Conservation (phyloP, 2,888 invertebrate genomes). For the Scelioninae gen. 2 region DNA sequence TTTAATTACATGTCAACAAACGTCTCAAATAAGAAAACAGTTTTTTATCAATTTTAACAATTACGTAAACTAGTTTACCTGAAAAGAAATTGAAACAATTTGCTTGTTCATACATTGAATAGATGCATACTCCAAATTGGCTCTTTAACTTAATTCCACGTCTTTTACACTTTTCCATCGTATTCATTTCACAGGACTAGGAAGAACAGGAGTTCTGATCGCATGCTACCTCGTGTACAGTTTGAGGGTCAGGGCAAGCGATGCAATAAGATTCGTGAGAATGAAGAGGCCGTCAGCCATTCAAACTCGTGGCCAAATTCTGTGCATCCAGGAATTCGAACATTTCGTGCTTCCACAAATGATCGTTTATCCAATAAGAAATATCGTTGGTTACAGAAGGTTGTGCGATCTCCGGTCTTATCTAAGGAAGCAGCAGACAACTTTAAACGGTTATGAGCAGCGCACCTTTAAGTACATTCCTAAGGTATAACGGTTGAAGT, state of each 20-base stretch:
- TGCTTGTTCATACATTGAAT: no score
- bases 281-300: constrained; percentile 86
- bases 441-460: constrained; percentile 87
- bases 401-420: constrained; percentile 80
- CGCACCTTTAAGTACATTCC: constrained; percentile 85
- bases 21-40: no score
- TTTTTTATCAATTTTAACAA: no score
- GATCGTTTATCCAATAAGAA: constrained; percentile 84
- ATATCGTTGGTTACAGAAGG: constrained; percentile 70
- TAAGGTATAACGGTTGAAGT: constrained; percentile 78
- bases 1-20: no score
- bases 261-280: constrained; percentile 87
- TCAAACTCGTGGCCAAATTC: constrained; percentile 89
- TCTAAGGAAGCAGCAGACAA: constrained; percentile 82
- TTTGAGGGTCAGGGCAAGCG: constrained; percentile 84
- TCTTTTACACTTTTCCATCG: no score
- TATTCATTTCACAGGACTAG: constrained; percentile 82
- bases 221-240: constrained; percentile 91
- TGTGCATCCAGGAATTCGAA: constrained; percentile 88
- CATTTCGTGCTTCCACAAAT: constrained; percentile 86
- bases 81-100: no score
- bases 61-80: no score
- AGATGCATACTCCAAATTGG: no score
- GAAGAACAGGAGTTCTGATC: constrained; percentile 90
- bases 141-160: no score